phyloP scores from a whole-genome alignment of 2,888 invertebrate genomes.

The Ennomos fuscantarius region DNA sequence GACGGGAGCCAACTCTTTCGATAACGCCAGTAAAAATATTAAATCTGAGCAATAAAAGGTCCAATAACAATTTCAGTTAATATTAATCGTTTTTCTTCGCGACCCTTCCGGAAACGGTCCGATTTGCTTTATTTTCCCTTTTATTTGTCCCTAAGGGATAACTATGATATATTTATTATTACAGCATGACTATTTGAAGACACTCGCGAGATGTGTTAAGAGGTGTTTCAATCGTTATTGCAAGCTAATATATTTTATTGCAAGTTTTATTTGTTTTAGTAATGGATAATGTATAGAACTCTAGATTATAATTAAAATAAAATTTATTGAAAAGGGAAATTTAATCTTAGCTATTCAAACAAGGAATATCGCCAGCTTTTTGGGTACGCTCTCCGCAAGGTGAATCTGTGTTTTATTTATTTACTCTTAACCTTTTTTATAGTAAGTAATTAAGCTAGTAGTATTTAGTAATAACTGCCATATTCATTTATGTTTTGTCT shows the following conservation, averaged over 20 bases:
- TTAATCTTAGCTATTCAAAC: too few relatives aligned
- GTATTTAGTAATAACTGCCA: too few relatives aligned
- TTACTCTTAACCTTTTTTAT: too few relatives aligned
- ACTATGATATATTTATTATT: conserved; percentile 84
- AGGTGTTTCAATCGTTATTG: conserved; percentile 58
- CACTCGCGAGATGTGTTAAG: conserved; percentile 79
- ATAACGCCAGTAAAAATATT: conserved; percentile 77
- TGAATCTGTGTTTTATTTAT: too few relatives aligned
- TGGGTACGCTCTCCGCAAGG: too few relatives aligned
- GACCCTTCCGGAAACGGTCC: conserved; percentile 74
- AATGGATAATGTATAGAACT: conserved; percentile 2
- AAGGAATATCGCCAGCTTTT: too few relatives aligned
- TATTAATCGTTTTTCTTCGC: conserved; percentile 84
- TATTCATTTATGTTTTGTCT: too few relatives aligned
- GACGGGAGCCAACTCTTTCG: conserved; percentile 70
- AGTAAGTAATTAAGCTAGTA: too few relatives aligned
- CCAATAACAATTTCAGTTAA: conserved; percentile 83
- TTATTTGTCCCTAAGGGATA: conserved; percentile 76
- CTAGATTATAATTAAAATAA: not conserved
- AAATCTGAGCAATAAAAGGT: conserved; percentile 72
- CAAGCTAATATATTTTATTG: conserved; percentile 50
- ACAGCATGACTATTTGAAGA: conserved; percentile 72
- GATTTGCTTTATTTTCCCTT: conserved; percentile 83
- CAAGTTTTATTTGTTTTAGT: conserved; percentile 47
- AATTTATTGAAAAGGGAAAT: too few relatives aligned